A percentile compares a stretch with the other conserved stretches of the same genome.
phyloP scores from a whole-genome alignment of 2,888 invertebrate genomes.

The Drosophila demipolita region DNA sequence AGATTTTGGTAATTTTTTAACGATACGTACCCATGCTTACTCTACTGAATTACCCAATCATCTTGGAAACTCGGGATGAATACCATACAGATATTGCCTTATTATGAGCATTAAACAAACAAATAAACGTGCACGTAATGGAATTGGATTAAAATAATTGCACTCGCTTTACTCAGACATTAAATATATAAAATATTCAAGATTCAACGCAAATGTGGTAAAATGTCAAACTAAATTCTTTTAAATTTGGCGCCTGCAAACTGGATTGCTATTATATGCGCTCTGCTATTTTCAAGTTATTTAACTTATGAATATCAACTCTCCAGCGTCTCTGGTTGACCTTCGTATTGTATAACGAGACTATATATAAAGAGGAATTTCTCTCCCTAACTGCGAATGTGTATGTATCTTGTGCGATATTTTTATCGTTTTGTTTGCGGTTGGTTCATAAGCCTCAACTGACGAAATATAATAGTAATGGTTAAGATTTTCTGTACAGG shows the following conservation, averaged over 20 bases:
- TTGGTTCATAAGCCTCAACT: background rate
- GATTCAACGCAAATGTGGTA: background rate
- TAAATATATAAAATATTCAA: background rate
- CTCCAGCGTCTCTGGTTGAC: conserved; percentile 39
- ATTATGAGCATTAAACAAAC: background rate
- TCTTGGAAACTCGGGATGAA: background rate
- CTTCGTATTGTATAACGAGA: conserved; percentile 51
- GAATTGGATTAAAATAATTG: background rate
- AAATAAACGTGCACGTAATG: background rate
- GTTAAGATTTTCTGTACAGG: background rate
- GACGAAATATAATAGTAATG: background rate
- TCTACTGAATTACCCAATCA: conserved; percentile 10
- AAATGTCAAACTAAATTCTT: background rate
- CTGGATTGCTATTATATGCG: conserved; percentile 1
- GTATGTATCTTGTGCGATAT: conserved; percentile 12
- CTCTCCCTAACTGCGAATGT: conserved; percentile 19
- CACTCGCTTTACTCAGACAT: background rate
- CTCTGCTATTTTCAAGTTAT: conserved; percentile 46
- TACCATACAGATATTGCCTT: background rate
- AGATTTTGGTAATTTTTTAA: conserved; percentile 17
- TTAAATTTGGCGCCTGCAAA: background rate
- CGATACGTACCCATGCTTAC: conserved; percentile 4
- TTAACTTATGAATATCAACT: conserved; percentile 46
- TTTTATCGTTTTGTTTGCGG: conserved; percentile 2
- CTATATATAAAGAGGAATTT: background rate